Conservation (phyloP, 2,113 vertebrate species). For the Stigmatopora argus region DNA sequence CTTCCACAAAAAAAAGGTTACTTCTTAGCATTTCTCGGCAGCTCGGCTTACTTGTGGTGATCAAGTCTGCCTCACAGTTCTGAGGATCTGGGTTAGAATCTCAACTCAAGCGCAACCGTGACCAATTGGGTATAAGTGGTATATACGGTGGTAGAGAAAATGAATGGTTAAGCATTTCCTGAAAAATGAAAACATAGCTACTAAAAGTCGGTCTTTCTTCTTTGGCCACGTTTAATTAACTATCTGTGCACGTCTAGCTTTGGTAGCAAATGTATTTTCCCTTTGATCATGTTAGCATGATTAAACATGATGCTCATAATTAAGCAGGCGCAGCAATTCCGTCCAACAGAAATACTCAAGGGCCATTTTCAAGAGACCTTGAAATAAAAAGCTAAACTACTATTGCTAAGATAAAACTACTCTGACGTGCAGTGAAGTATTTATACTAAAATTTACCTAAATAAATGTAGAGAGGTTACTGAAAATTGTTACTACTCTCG, state of each 20-base stretch:
- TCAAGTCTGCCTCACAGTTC: too few relatives aligned
- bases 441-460: constrained; percentile 30
- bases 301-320: constrained; percentile 1
- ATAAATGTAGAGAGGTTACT: background rate
- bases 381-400: background rate
- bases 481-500: background rate
- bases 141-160: background rate
- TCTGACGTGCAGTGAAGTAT: constrained; percentile 3
- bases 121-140: too few relatives aligned
- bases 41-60: background rate
- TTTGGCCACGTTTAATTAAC: background rate
- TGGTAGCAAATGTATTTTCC: background rate
- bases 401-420: background rate
- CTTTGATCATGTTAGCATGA: background rate
- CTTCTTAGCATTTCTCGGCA: background rate
- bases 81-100: too few relatives aligned
- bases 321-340: background rate
- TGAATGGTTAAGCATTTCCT: background rate
- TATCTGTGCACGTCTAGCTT: background rate
- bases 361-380: background rate
- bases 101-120: too few relatives aligned
- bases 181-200: background rate
- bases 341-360: background rate
- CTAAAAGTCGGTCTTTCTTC: background rate
- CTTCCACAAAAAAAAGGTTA: background rate